These are phyloP conservation scores for Musca domestica DNA, from an alignment of 1,140 invertebrate species.

Conservation along the genomic window DNA sequence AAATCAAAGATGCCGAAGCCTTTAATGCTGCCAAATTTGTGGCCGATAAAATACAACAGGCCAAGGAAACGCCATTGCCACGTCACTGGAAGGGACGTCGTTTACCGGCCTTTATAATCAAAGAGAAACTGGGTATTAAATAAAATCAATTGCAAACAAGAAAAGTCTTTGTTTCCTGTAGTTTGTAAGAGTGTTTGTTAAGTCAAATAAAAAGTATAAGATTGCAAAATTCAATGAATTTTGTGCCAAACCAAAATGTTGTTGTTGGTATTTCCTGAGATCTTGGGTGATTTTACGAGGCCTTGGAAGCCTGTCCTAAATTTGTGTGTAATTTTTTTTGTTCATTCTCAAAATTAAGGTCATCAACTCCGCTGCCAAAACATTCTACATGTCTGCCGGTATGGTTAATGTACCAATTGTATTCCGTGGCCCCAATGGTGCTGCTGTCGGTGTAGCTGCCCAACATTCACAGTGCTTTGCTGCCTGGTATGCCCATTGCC, in stretches of 20 bases:
- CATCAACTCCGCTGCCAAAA: slow-evolving; percentile 98
- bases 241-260: not conserved
- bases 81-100: slow-evolving; percentile 64
- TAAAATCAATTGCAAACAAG: slow-evolving; percentile 28
- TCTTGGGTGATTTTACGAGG: not conserved
- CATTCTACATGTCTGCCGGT: slow-evolving; percentile 98
- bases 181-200: not conserved
- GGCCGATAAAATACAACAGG: slow-evolving; percentile 59
- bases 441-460: slow-evolving; percentile 94
- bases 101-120: slow-evolving; percentile 65
- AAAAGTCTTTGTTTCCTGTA: not conserved
- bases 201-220: not conserved
- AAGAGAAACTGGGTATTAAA: slow-evolving; percentile 55
- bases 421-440: slow-evolving; percentile 97
- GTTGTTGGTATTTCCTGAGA: slow-evolving; percentile 2
- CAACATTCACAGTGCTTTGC: slow-evolving; percentile 99
- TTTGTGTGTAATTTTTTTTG: not conserved
- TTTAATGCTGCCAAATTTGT: slow-evolving; percentile 77
- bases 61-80: slow-evolving; percentile 64
- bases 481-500: slow-evolving; percentile 96
- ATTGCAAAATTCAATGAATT: slow-evolving; percentile 13
- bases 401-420: slow-evolving; percentile 92
- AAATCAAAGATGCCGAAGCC: slow-evolving; percentile 69
- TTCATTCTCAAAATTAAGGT: slow-evolving; percentile 42
- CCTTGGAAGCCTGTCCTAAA: too few species aligned